Evolutionary conservation across 2,888 invertebrate genomes (phyloP).

Genomic region (Copidosoma aretas): DNA sequence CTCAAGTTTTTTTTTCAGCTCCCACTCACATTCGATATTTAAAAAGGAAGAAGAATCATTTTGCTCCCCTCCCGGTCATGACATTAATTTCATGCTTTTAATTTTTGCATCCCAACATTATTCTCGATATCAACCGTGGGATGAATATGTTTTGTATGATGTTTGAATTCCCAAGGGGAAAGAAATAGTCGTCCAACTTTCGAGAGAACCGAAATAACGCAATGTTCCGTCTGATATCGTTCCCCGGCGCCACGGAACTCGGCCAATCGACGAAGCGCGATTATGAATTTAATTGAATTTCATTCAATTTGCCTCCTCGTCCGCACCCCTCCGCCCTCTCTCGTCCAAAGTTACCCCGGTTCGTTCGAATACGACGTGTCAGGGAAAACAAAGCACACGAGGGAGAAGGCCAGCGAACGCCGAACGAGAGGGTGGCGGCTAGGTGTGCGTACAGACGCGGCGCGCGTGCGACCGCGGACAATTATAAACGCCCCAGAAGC

Average conservation of each 20-base stretch:
- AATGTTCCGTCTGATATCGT: no score
- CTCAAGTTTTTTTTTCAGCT: no score
- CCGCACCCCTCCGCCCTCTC: slow-evolving; percentile 39
- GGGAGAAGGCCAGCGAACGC: slow-evolving; percentile 11
- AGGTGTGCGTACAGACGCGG: neutral
- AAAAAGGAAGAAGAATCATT: no score
- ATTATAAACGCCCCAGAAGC: slow-evolving; percentile 3
- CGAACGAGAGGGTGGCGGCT: neutral
- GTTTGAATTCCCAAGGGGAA: no score
- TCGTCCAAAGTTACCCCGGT: slow-evolving; percentile 38
- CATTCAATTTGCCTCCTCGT: slow-evolving; percentile 46
- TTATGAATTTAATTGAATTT: slow-evolving; percentile 58
- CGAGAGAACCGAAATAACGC: no score
- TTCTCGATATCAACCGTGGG: no score
- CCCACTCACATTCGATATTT: no score
- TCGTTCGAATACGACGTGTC: slow-evolving; percentile 37
- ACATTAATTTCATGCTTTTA: no score
- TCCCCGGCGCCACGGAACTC: slow-evolving; percentile 42
- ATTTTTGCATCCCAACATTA: no score
- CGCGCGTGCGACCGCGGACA: slow-evolving; percentile 6
- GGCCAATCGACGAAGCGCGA: slow-evolving; percentile 54
- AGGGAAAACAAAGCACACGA: neutral
- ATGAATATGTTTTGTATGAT: no score
- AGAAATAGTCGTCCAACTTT: no score
- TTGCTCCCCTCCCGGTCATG: no score